Base-by-base conservation (phyloP, 2,888 invertebrate genomes). In the Papilio elwesi region DNA sequence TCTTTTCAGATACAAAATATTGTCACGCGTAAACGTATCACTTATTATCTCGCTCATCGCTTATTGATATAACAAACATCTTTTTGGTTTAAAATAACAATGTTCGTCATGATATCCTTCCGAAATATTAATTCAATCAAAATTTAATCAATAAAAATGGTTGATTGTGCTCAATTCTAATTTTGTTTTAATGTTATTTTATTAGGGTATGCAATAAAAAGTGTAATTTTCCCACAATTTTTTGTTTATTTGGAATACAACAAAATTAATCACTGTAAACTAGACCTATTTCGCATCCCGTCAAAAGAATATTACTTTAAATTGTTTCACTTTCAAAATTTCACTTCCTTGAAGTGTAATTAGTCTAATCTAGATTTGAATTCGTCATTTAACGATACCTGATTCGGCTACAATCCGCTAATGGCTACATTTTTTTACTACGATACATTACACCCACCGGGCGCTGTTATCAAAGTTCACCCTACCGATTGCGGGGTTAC, bases 401-500 rank as follows among this genome's bases (percentile, higher is more conserved):
- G 2, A 43, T 43, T 43, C 6, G 9, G 43, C 9, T 43, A 6
- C 43, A 12, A 11, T 55, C 9, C 15, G 15, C 52, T 16, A 12
- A 36, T 36, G 6, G 26, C 3, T 13, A 57, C 16, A 5, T 26
- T 7, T 57, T 36, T 57, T 26, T 26, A 26, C 26, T 1, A 26
- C 26, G 1, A 26, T 4, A 26, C 26, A 26, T 4, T 9, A 9
- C 47, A 47, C 38, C 55, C 47, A 12, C 67, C 13, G 43, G 12
- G 15, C 38, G 16, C 43, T 47, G 47, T 68, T 68, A 68, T 68
- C 55, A 48, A 48, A 64, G 6, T 16, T 48, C 48, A 48, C 43
- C 57, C 55, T 26, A 65, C 65, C 36, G 47, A 68, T 57, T 68
- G 57, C n/a, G 62, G 16, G 57, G 59, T 67, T 68, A 66, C 36